Evolutionary conservation across 2,888 invertebrate genomes (phyloP), one percentile per base, ranked within the genome.

Genomic region (Ramazzottius varieornatus): DNA sequence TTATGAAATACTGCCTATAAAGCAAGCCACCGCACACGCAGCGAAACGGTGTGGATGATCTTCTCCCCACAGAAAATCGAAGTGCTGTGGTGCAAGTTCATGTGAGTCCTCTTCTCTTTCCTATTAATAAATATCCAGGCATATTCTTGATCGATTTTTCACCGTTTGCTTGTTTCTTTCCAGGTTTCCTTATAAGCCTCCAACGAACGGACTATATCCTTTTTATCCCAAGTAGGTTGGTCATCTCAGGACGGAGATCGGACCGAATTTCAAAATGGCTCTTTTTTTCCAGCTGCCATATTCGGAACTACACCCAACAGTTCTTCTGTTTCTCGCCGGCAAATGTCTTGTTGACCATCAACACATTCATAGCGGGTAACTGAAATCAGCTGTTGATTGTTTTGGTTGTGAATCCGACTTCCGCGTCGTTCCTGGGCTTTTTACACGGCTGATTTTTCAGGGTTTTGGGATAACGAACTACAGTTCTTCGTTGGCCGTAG

Each of bases 141-240:
- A n/a, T n/a, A n/a, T n/a, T n/a, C n/a, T n/a, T n/a, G n/a, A n/a
- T n/a, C n/a, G n/a, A n/a, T n/a, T n/a, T n/a, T n/a, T n/a, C n/a
- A n/a, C n/a, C n/a, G n/a, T n/a, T n/a, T n/a, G n/a, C n/a, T n/a
- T n/a, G n/a, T n/a, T n/a, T n/a, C n/a, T n/a, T n/a, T n/a, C n/a
- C n/a, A n/a, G n/a, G n/a, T 54, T 54, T 54, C 54, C 54, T 8
- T 54, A 54, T 29, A 54, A 54, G 29, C 54, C 54, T 16, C 54
- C 54, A 16, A 54, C 54, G 29, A 54, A 54, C 29, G 54, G 54
- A 54, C 20, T 54, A 8, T 54, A 54, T 24, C 54, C 54, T n/a
- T 54, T 24, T 29, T 54, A 54, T 29, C 54, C 54, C 4, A 54
- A 24, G 54, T 54, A 54, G 24, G 54, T n/a, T n/a, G n/a, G n/a